phyloP scores from a whole-genome alignment of 2,797 vertebrate genomes.

The Serranus cabrilla region DNA sequence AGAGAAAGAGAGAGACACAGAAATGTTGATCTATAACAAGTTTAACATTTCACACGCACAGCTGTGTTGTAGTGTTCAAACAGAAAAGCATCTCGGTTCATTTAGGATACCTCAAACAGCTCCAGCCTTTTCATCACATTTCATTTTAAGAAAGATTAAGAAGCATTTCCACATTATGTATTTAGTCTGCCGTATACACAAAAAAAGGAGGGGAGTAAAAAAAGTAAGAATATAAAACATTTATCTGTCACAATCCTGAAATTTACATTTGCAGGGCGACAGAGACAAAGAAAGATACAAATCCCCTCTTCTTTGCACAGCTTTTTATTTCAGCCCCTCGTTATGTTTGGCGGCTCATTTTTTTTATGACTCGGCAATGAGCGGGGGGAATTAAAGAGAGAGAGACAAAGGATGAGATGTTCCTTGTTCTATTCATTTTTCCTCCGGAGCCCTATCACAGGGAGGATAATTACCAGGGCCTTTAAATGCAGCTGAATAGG shows the following conservation, averaged over 20 bases:
- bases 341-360: slow-evolving; percentile 46
- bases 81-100: neutral
- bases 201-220: slow-evolving; percentile 20
- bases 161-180: slow-evolving; percentile 23
- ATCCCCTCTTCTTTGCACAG: slow-evolving; percentile 41
- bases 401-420: slow-evolving; percentile 69
- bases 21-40: slow-evolving; percentile 13
- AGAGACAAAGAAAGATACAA: slow-evolving; percentile 55
- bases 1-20: slow-evolving; percentile 20
- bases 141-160: slow-evolving; percentile 24
- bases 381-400: slow-evolving; percentile 61
- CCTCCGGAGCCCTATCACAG: slow-evolving; percentile 54
- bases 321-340: slow-evolving; percentile 62
- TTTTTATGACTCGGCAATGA: slow-evolving; percentile 58
- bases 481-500: slow-evolving; percentile 52
- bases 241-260: slow-evolving; percentile 42
- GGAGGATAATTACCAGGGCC: slow-evolving; percentile 71
- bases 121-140: slow-evolving; percentile 34
- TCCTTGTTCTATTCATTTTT: slow-evolving; percentile 65
- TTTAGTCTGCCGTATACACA: slow-evolving; percentile 19
- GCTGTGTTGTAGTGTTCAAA: slow-evolving; percentile 10
- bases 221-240: slow-evolving; percentile 15
- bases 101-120: slow-evolving; percentile 4
- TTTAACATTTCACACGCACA: slow-evolving; percentile 30
- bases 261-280: slow-evolving; percentile 50